Conservation (phyloP, 2,888 invertebrate species). For the Stenurella melanura region DNA sequence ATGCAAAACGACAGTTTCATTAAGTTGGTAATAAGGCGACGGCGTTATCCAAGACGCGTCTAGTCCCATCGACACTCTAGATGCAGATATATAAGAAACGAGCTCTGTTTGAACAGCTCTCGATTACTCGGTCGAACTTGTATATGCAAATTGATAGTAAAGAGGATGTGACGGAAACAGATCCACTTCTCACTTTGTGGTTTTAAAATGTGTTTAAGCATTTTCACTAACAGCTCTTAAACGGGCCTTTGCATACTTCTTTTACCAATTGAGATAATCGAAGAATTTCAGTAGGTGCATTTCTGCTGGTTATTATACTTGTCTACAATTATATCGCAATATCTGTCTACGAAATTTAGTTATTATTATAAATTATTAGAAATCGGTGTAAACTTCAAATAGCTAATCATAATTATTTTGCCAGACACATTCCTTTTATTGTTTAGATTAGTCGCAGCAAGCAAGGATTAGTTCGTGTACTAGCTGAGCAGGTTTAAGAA, state of each 20-base stretch:
- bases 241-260: neutral
- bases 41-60: slow-evolving; percentile 47
- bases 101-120: slow-evolving; percentile 41
- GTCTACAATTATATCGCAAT: too few species aligned
- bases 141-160: slow-evolving; percentile 57
- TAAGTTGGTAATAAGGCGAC: slow-evolving; percentile 52
- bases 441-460: too few species aligned
- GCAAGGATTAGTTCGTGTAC: too few species aligned
- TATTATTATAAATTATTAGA: too few species aligned
- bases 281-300: too few species aligned
- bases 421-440: too few species aligned
- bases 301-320: too few species aligned
- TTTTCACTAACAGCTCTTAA: neutral
- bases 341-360: too few species aligned
- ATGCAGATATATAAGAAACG: slow-evolving; percentile 50
- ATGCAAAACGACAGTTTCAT: slow-evolving; percentile 55
- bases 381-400: too few species aligned
- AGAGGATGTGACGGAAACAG: slow-evolving; percentile 51
- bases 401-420: too few species aligned
- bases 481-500: too few species aligned
- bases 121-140: slow-evolving; percentile 50
- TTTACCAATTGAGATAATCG: too few species aligned
- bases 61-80: slow-evolving; percentile 51
- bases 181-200: slow-evolving; percentile 34
- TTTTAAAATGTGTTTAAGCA: slow-evolving; percentile 6